Evolutionary conservation across 2,797 vertebrate species (phyloP).

Genomic region (Lacerta viridis): DNA sequence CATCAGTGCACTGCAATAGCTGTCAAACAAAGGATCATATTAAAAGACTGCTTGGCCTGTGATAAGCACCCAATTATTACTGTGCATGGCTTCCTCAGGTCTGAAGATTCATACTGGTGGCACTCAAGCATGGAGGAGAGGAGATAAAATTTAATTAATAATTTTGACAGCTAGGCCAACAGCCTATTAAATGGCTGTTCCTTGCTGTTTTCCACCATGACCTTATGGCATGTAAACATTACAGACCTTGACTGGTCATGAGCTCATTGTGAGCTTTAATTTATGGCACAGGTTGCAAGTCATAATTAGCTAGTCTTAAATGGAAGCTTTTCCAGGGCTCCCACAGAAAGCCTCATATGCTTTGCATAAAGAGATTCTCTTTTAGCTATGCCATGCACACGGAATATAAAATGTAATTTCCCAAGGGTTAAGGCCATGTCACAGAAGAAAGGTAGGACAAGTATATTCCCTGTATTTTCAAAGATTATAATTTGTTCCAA

Average conservation of each 20-base stretch:
- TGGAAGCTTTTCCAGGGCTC: constrained; percentile 34
- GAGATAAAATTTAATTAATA: constrained; percentile 76
- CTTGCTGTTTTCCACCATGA: constrained; percentile 60
- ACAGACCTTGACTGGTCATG: constrained; percentile 48
- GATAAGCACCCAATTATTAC: constrained; percentile 72
- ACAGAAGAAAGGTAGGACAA: constrained; percentile 31
- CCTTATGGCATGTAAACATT: constrained; percentile 68
- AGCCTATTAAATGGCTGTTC: constrained; percentile 62
- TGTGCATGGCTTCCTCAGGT: constrained; percentile 53
- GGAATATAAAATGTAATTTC: constrained; percentile 43
- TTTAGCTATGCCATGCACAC: constrained; percentile 3
- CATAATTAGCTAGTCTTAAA: constrained; percentile 57
- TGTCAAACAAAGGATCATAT: constrained; percentile 70
- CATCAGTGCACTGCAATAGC: constrained; percentile 34
- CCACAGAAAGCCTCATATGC: constrained; percentile 17
- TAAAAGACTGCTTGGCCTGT: constrained; percentile 53
- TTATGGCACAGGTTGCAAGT: constrained; percentile 46
- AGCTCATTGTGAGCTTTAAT: constrained; percentile 56
- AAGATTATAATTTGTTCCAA: constrained; percentile 19
- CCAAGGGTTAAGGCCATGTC: constrained; percentile 30
- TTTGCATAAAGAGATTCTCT: constrained; percentile 42
- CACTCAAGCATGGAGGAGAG: constrained; percentile 61
- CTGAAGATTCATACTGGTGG: constrained; percentile 61
- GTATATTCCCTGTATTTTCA: constrained; percentile 18
- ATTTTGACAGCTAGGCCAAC: constrained; percentile 71